These are phyloP conservation scores for Eupsittula cactorum DNA, from an alignment of 2,113 vertebrate species.

Conservation along the genomic window DNA sequence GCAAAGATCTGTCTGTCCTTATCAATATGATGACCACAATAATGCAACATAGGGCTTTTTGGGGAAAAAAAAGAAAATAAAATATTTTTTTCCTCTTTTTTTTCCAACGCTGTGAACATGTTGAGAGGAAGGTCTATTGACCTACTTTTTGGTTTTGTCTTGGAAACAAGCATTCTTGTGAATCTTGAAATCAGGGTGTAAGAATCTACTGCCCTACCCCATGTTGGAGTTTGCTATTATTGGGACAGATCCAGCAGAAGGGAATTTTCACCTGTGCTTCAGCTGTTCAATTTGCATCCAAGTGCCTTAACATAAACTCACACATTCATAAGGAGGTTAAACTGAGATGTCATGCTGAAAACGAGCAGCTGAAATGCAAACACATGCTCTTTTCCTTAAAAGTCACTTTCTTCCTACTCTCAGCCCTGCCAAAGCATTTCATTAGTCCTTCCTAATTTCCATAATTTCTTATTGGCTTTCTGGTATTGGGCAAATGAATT, in stretches of 20 bases:
- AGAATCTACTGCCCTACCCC: background rate
- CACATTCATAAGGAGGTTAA: conserved; percentile 21
- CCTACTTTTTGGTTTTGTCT: background rate
- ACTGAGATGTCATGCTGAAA: conserved; percentile 21
- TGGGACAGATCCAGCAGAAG: background rate
- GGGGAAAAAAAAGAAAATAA: background rate
- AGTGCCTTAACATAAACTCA: background rate
- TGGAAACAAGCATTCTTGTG: background rate
- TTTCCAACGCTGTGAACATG: background rate
- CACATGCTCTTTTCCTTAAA: background rate
- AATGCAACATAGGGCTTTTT: background rate
- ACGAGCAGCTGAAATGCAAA: conserved; percentile 18
- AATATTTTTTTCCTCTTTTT: background rate
- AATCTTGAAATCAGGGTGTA: background rate
- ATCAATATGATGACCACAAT: background rate
- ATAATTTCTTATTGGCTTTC: background rate
- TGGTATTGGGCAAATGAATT: background rate
- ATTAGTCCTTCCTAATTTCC: background rate
- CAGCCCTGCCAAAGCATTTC: background rate
- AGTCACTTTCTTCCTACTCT: background rate
- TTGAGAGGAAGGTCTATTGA: background rate
- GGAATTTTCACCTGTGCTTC: conserved; percentile 20
- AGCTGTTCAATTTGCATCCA: conserved; percentile 17
- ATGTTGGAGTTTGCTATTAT: background rate
- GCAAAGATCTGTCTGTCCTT: background rate